These are phyloP conservation scores for Perithous albicinctus DNA, from an alignment of 2,888 invertebrate species.

Conservation along the genomic window DNA sequence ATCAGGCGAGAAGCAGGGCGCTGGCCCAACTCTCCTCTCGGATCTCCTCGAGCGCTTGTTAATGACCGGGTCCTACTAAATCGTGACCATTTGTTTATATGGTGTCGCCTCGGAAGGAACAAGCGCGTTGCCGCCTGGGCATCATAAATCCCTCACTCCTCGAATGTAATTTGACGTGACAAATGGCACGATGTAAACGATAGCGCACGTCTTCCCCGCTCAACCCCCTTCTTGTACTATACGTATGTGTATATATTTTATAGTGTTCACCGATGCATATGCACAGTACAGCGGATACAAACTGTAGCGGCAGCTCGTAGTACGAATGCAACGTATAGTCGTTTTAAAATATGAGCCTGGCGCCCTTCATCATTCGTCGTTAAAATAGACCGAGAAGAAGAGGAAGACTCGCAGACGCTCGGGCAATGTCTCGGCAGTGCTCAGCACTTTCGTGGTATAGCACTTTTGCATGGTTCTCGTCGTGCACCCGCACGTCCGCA, in stretches of 20 bases:
- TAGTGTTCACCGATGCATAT: neutral
- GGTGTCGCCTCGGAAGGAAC: conserved; percentile 78
- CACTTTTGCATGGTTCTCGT: conserved; percentile 45
- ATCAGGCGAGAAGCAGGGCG: conserved; percentile 29
- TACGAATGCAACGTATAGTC: conserved; percentile 51
- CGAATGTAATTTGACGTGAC: conserved; percentile 81
- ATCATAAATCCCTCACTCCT: conserved; percentile 79
- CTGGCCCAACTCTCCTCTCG: conserved; percentile 44
- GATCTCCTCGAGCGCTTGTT: conserved; percentile 72
- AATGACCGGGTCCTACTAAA: conserved; percentile 81
- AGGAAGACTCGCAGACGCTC: conserved; percentile 37
- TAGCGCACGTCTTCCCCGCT: conserved; percentile 70
- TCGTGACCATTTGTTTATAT: conserved; percentile 81
- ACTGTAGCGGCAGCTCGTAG: conserved; percentile 31
- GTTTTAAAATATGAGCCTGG: conserved; percentile 75
- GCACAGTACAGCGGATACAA: conserved; percentile 16
- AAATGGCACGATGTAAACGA: conserved; percentile 82
- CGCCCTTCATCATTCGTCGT: conserved; percentile 75
- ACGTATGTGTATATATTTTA: conserved; percentile 35
- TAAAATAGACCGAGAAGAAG: conserved; percentile 74
- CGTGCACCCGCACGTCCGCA: conserved; percentile 44
- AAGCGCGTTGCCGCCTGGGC: conserved; percentile 74
- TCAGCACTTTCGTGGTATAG: conserved; percentile 14
- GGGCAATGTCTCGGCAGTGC: neutral
- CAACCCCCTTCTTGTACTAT: conserved; percentile 40